Base-by-base conservation (phyloP, 2,113 vertebrate genomes). In the Agelaius phoeniceus region DNA sequence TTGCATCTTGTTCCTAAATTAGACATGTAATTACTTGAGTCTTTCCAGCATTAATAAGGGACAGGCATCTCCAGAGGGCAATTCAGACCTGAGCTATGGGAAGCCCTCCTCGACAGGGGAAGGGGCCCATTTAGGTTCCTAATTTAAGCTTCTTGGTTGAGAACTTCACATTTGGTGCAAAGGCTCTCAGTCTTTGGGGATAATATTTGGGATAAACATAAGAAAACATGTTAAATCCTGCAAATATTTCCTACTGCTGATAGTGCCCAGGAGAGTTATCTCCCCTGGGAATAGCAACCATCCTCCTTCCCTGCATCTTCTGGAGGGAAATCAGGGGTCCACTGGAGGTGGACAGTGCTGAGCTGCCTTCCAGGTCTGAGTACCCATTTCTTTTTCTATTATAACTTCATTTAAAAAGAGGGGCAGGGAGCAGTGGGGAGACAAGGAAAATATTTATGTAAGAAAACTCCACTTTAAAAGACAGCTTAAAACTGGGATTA, bases 381-480 rank as follows among this genome's bases (percentile, higher is more conserved):
- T 27, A 66, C 44, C 26, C 10, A 1, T 52, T 65, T 94, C 55
- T 35, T 84, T 86, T 94, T 86, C 66, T 89, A 13, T 90, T 84
- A 72, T 61, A 93, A 84, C 31, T 23, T 85, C 92, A 94, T 95
- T 84, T 84, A 66, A 85, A 95, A 84, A 15, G 37, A 49, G 54
- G 59, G 15, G 59, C 35, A 81, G 55, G 68, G 74, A 89, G 27
- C 17, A 57, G 81, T 27, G 68, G 27, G 78, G 82, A 94, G 89
- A 97, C 87, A 94, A 96, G 75, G 73, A 96, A 97, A 97, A 97
- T 97, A 96, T 97, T 97, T 96, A 75, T 92, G 49, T 84, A 97
- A 96, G 94, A 96, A 95, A 96, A 84, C 85, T 95, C 63, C 85
- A 76, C 92, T 97, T 97, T 94, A 95, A 97, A 97, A 97, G 95